Conservation (phyloP, 1,140 invertebrate species). For the Marisa cornuarietis region DNA sequence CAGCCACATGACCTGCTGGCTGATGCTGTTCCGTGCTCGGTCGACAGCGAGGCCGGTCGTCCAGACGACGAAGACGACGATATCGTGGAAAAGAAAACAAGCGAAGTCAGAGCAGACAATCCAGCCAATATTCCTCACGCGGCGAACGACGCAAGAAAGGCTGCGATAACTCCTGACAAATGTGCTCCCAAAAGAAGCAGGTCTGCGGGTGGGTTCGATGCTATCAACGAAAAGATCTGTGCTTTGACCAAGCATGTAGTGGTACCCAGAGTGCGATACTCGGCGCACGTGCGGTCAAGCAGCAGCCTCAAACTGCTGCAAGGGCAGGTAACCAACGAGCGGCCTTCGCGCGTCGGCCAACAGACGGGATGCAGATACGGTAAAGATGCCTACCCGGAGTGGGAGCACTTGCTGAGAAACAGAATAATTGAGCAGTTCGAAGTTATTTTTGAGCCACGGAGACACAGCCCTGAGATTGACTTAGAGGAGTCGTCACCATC, state of each 20-base stretch:
- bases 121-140: too few relatives aligned
- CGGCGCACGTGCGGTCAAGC: not conserved
- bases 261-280: not conserved
- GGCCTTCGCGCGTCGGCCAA: not conserved
- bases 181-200: too few relatives aligned
- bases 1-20: too few relatives aligned
- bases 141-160: too few relatives aligned
- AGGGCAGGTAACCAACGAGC: not conserved
- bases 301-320: not conserved
- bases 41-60: not conserved
- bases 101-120: too few relatives aligned
- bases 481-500: not conserved
- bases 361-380: not conserved
- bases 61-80: too few relatives aligned
- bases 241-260: too few relatives aligned
- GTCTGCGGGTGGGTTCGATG: not conserved
- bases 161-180: too few relatives aligned
- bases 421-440: not conserved
- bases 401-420: not conserved
- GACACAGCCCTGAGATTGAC: not conserved
- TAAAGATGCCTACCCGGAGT: not conserved
- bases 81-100: not conserved
- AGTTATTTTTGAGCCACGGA: constrained; percentile 16
- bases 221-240: not conserved
- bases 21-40: not conserved